Evolutionary conservation across 2,797 vertebrate genomes (phyloP), one percentile per base, ranked within the genome.

Genomic region (Tenualosa thibaudeaui): DNA sequence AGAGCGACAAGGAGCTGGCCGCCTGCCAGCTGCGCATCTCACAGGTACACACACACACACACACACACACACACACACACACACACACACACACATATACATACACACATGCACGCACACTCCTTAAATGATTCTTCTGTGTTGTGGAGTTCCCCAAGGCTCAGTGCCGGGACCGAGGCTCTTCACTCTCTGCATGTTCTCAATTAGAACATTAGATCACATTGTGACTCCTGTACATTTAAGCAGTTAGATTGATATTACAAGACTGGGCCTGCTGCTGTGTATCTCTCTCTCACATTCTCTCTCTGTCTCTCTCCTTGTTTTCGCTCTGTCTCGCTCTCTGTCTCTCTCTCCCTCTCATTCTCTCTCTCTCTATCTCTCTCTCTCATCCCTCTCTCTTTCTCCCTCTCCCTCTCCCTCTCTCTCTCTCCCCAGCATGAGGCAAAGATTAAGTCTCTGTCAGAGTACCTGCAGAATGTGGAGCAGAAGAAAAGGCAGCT

Each of bases 371-470:
- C 51, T 54, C 51, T 84, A 0, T 0, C 60, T 65, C 54, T 22
- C 50, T 83, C 24, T 71, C 8, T 12, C 9, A 51, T 46, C 50
- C 50, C 81, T 31, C 2, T 86, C 5, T 85, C 49, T 83, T 1
- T 85, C 1, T 83, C 81, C 53, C 7, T 22, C 50, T 83, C 24
- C 62, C 8, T 12, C 9, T 46, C 50, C 50, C 81, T 31, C 2
- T 86, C 5, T 85, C 49, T 83, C 2, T 85, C 1, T 83, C 81
- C 53, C 7, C 93, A 99, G 98, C 94, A 97, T 62, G 97, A 99
- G 94, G 98, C 97, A 50, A 99, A 99, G 94, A 99, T 99, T 91
- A 98, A 98, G 92, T 99, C 98, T 3, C 91, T 99, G 93, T 97
- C 96, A 1, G 98, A 99, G 17, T 96, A 96, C 88, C 96, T 99